A percentile compares a stretch with the other conserved stretches of the same genome.
Conservation (phyloP, 1,140 invertebrate species). For the Goniozus legneri region DNA sequence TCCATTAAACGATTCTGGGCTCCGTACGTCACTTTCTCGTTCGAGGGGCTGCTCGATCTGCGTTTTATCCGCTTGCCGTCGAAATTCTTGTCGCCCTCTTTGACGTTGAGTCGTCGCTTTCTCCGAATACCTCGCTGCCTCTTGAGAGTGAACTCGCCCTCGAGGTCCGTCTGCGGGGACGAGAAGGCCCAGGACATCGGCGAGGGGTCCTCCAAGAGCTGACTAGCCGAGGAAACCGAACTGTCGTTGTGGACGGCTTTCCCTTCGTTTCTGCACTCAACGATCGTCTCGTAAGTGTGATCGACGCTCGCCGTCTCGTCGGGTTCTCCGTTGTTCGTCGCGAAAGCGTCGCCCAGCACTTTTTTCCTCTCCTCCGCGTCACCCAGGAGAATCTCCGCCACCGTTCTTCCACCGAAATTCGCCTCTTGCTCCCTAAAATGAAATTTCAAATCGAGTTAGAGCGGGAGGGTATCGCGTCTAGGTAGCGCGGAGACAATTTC, state of each 20-base stretch:
- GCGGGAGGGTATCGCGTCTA: neutral
- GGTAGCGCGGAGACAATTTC: neutral
- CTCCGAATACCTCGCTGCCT: slow-evolving; percentile 49
- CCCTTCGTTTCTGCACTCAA: slow-evolving; percentile 16
- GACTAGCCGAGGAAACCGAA: slow-evolving; percentile 48
- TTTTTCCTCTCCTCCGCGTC: slow-evolving; percentile 38
- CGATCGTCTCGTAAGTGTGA: slow-evolving; percentile 34
- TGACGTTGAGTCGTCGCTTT: slow-evolving; percentile 43
- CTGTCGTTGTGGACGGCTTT: slow-evolving; percentile 44
- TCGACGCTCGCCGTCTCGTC: slow-evolving; percentile 9
- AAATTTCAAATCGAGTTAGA: neutral
- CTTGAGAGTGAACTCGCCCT: slow-evolving; percentile 48
- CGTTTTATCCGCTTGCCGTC: slow-evolving; percentile 35
- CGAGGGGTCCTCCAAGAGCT: slow-evolving; percentile 48
- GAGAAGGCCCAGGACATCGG: slow-evolving; percentile 46
- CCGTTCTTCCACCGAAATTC: slow-evolving; percentile 33
- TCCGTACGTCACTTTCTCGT: slow-evolving; percentile 13
- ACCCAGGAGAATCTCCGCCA: slow-evolving; percentile 41
- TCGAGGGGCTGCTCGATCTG: slow-evolving; percentile 24
- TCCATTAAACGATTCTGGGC: slow-evolving; percentile 20
- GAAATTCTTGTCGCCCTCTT: slow-evolving; percentile 29
- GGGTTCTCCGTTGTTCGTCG: no score
- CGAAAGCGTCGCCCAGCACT: slow-evolving; percentile 19
- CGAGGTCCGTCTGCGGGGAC: slow-evolving; percentile 41
- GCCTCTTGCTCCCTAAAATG: slow-evolving; percentile 34